Percentiles rank a stretch among this genome's conserved stretches.
Evolutionary conservation across 2,797 vertebrate species (phyloP).

Genomic region (Crypturellus tataupa): DNA sequence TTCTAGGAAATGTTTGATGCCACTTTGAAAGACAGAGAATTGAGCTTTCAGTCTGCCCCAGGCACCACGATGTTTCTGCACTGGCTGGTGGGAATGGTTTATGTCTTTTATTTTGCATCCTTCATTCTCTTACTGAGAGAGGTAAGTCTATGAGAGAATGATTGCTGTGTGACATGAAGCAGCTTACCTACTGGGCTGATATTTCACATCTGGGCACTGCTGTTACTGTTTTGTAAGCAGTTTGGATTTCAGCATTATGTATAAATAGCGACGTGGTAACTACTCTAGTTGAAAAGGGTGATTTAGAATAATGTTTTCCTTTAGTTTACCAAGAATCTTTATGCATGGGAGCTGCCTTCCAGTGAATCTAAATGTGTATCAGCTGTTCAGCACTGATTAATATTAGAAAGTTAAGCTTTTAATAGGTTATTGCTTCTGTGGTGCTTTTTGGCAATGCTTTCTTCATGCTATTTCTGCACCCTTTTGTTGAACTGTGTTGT

Average conservation of each 20-base stretch:
- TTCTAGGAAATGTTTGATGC: slow-evolving; percentile 97
- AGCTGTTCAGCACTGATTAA: not conserved
- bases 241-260: not conserved
- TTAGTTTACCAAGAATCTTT: not conserved
- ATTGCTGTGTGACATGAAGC: not conserved
- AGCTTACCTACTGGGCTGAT: not conserved
- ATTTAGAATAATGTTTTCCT: not conserved
- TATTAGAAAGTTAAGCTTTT: not conserved
- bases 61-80: slow-evolving; percentile 98
- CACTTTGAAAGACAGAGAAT: slow-evolving; percentile 92
- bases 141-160: slow-evolving; percentile 74
- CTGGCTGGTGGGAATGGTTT: slow-evolving; percentile 98
- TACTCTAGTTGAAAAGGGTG: not conserved
- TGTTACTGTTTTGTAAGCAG: not conserved
- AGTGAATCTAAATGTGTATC: not conserved
- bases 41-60: slow-evolving; percentile 94
- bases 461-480: not conserved
- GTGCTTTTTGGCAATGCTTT: not conserved
- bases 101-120: slow-evolving; percentile 98
- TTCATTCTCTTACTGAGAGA: slow-evolving; percentile 96
- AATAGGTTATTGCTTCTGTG: not conserved
- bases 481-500: not conserved
- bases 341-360: not conserved
- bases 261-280: not conserved
- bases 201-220: accelerated